These are phyloP conservation scores for Marisa cornuarietis DNA, from an alignment of 1,140 invertebrate genomes.

Conservation along the genomic window DNA sequence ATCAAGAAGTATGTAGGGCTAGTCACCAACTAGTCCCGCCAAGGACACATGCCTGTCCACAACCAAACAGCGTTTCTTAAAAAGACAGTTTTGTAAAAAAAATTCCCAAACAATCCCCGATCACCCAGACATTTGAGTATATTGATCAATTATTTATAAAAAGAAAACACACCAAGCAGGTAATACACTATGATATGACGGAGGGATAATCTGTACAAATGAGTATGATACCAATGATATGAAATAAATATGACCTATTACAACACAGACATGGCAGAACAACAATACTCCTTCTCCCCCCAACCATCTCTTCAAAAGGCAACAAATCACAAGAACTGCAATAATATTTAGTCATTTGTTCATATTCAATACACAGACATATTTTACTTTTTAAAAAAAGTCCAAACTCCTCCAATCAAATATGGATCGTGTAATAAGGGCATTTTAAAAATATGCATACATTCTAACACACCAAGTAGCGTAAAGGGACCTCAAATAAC, in stretches of 20 bases:
- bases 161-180: not conserved
- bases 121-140: constrained; percentile 13
- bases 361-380: not conserved
- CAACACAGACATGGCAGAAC: not conserved
- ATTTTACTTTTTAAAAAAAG: too few relatives aligned
- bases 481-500: not conserved
- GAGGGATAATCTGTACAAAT: constrained; percentile 16
- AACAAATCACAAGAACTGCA: not conserved
- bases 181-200: constrained; percentile 13
- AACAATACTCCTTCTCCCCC: not conserved
- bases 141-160: constrained; percentile 4
- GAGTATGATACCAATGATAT: constrained; percentile 27
- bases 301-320: not conserved
- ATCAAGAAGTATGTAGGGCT: not conserved
- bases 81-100: not conserved
- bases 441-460: not conserved
- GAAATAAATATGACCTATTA: constrained; percentile 23
- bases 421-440: too few relatives aligned
- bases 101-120: not conserved
- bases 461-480: not conserved
- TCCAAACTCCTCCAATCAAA: too few relatives aligned
- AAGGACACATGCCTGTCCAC: not conserved
- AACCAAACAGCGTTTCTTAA: not conserved
- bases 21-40: not conserved
- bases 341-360: not conserved